These are phyloP conservation scores for Herminia tarsipennalis DNA, from an alignment of 2,888 invertebrate genomes.

Conservation along the genomic window DNA sequence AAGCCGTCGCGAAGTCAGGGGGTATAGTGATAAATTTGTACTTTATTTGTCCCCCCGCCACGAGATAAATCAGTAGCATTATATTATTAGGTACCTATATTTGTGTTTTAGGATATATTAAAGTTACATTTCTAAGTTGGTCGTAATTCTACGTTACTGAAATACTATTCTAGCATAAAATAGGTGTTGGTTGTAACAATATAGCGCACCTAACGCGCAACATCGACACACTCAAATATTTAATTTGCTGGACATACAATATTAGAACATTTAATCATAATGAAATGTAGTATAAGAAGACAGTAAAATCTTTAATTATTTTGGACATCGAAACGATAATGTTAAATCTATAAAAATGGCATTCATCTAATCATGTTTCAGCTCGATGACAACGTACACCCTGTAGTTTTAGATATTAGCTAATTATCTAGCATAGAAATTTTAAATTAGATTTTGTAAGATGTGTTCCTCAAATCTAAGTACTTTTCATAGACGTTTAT, in stretches of 20 bases:
- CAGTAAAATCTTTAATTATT: constrained; percentile 69
- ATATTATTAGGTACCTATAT: constrained; percentile 57
- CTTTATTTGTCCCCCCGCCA: constrained; percentile 71
- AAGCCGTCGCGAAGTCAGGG: constrained; percentile 65
- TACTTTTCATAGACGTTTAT: no score
- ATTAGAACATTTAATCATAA: constrained; percentile 49
- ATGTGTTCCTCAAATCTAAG: no score
- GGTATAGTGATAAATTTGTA: constrained; percentile 81
- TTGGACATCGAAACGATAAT: constrained; percentile 71
- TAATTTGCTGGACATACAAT: constrained; percentile 61
- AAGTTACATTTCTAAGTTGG: constrained; percentile 76
- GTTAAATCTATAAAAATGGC: constrained; percentile 43
- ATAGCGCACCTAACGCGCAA: constrained; percentile 48
- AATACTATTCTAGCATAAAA: constrained; percentile 74
- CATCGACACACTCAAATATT: constrained; percentile 50
- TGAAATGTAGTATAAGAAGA: constrained; percentile 64
- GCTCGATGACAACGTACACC: constrained; percentile 40
- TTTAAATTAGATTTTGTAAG: no score
- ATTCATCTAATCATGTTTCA: constrained; percentile 28
- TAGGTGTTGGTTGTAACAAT: constrained; percentile 55
- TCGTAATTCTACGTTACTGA: constrained; percentile 77
- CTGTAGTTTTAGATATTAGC: no score
- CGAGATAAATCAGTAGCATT: constrained; percentile 59
- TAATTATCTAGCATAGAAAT: no score
- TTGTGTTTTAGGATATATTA: constrained; percentile 69